phyloP scores from a whole-genome alignment of 2,113 vertebrate species.

The Oncorhynchus clarkii region DNA sequence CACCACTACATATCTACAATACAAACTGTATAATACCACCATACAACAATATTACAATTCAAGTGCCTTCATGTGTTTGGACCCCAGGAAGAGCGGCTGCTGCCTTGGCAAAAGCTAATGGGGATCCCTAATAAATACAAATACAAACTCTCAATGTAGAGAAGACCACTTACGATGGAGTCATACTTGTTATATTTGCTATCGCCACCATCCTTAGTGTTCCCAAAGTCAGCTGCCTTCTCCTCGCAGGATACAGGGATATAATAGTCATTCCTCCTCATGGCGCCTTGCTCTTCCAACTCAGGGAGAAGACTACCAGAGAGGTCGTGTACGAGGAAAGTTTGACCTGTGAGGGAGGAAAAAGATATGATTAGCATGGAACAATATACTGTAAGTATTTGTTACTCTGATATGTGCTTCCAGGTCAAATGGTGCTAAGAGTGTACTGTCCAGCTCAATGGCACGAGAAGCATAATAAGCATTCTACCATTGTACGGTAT shows the following conservation, averaged over 20 bases:
- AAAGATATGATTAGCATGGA: neutral
- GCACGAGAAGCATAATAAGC: neutral
- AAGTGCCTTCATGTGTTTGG: no score
- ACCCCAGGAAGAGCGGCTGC: no score
- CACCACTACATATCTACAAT: no score
- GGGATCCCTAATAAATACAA: no score
- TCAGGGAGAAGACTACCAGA: conserved; percentile 33
- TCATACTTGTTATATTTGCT: conserved; percentile 69
- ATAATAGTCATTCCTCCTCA: conserved; percentile 77
- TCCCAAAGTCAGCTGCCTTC: conserved; percentile 64
- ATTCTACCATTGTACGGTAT: neutral
- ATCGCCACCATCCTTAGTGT: conserved; percentile 63
- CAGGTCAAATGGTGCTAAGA: neutral
- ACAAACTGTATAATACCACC: no score
- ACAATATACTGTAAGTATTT: neutral
- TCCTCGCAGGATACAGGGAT: conserved; percentile 71
- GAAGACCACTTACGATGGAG: conserved; percentile 74
- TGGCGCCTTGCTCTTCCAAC: conserved; percentile 40
- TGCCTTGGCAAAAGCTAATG: no score
- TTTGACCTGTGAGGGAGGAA: conserved; percentile 28
- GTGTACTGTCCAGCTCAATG: neutral
- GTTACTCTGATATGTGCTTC: neutral
- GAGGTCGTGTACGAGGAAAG: conserved; percentile 24
- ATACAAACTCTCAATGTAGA: neutral
- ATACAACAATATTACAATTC: no score